Percentiles rank a stretch among this genome's conserved stretches.
phyloP scores from a whole-genome alignment of 2,113 vertebrate genomes.

The Laticauda colubrina region DNA sequence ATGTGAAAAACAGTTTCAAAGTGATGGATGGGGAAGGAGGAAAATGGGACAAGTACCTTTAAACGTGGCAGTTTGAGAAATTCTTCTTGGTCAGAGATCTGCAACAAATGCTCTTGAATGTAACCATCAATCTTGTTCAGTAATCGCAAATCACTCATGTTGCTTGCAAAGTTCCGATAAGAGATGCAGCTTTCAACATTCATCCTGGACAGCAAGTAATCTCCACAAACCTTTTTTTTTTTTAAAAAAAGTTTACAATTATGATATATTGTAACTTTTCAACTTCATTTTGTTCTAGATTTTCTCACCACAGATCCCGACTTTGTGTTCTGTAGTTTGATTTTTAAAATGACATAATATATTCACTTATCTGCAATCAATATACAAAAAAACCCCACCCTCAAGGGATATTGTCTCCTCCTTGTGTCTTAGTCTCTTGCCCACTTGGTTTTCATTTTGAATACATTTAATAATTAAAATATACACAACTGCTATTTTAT shows the following conservation, averaged over 20 bases:
- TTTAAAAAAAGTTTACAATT: background rate
- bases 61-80: slow-evolving; percentile 97
- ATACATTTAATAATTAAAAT: background rate
- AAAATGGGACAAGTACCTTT: slow-evolving; percentile 74
- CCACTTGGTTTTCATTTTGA: background rate
- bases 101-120: slow-evolving; percentile 93
- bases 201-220: slow-evolving; percentile 95
- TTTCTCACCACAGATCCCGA: background rate
- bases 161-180: slow-evolving; percentile 92
- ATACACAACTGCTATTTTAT: background rate
- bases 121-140: slow-evolving; percentile 89
- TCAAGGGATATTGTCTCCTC: background rate
- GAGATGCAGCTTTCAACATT: slow-evolving; percentile 91
- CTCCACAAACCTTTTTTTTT: slow-evolving; percentile 90
- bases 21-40: background rate
- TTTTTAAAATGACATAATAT: background rate
- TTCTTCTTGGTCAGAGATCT: slow-evolving; percentile 94
- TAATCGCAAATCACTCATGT: slow-evolving; percentile 87
- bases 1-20: background rate
- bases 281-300: background rate
- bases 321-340: background rate
- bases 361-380: background rate
- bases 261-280: background rate
- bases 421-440: background rate
- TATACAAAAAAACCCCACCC: background rate